Percentiles rank a stretch among this genome's conserved stretches.
phyloP scores from a whole-genome alignment of 2,797 vertebrate species.

The Silurus aristotelis region DNA sequence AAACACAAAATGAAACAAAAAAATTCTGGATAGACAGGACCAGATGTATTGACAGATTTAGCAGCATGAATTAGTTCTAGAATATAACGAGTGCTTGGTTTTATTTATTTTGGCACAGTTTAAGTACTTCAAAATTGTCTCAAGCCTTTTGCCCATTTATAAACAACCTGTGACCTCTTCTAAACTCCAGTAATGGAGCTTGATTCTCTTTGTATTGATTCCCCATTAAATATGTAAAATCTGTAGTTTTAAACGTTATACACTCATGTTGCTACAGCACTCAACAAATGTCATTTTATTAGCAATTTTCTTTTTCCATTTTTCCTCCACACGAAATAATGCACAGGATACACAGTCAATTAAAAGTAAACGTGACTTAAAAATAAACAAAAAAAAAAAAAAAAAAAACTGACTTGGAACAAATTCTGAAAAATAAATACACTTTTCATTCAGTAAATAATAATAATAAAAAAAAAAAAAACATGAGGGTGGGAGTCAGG shows the following conservation, averaged over 20 bases:
- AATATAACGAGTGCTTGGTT: slow-evolving; percentile 68
- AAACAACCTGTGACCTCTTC: slow-evolving; percentile 53
- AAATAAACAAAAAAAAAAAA: slow-evolving; percentile 64
- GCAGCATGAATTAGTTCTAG: slow-evolving; percentile 67
- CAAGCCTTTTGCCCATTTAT: slow-evolving; percentile 54
- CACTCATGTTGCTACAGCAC: slow-evolving; percentile 65
- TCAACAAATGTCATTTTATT: slow-evolving; percentile 67
- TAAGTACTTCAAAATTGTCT: slow-evolving; percentile 38
- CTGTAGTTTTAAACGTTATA: slow-evolving; percentile 55
- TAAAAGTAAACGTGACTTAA: slow-evolving; percentile 63
- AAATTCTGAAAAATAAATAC: slow-evolving; percentile 81
- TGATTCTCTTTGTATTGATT: slow-evolving; percentile 55
- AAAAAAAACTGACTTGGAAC: slow-evolving; percentile 68
- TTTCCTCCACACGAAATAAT: slow-evolving; percentile 61
- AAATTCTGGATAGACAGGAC: slow-evolving; percentile 33
- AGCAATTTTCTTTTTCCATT: slow-evolving; percentile 53
- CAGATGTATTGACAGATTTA: slow-evolving; percentile 65
- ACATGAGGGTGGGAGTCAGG: slow-evolving; percentile 33
- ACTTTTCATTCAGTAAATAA: slow-evolving; percentile 59
- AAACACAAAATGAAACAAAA: slow-evolving; percentile 50
- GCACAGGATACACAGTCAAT: slow-evolving; percentile 63
- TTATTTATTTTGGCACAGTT: slow-evolving; percentile 68
- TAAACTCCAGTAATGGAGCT: slow-evolving; percentile 47
- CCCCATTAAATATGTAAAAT: slow-evolving; percentile 53
- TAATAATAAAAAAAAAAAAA: neutral